These are phyloP conservation scores for Cylindroiulus punctatus DNA, from an alignment of 2,888 invertebrate genomes.

Conservation along the genomic window DNA sequence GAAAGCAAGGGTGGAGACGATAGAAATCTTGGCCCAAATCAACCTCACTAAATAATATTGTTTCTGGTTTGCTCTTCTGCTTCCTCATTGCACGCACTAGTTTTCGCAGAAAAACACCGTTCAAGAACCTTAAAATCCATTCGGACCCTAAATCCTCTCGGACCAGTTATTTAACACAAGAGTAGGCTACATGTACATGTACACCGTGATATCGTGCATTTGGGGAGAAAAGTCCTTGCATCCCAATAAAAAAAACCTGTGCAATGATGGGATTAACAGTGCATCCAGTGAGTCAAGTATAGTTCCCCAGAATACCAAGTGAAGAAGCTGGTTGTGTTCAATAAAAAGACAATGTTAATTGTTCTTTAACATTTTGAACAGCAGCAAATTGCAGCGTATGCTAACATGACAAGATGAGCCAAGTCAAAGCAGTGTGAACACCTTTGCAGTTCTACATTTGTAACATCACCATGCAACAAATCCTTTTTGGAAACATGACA, in stretches of 20 bases:
- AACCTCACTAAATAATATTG: slow-evolving; percentile 16
- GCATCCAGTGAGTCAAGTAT: background rate
- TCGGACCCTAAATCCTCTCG: background rate
- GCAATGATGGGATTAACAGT: background rate
- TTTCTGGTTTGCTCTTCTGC: slow-evolving; percentile 29
- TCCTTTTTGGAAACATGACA: too few relatives aligned
- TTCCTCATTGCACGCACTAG: slow-evolving; percentile 29
- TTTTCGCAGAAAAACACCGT: slow-evolving; percentile 27
- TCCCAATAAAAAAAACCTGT: background rate
- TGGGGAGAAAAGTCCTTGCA: background rate
- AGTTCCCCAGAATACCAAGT: too few relatives aligned
- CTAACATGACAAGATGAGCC: too few relatives aligned
- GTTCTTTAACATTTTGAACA: too few relatives aligned
- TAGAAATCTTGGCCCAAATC: slow-evolving; percentile 31
- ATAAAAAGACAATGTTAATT: too few relatives aligned
- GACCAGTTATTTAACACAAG: slow-evolving; percentile 25
- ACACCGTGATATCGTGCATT: background rate
- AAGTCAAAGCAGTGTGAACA: too few relatives aligned
- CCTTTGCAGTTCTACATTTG: too few relatives aligned
- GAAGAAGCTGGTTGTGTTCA: too few relatives aligned
- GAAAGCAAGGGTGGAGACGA: slow-evolving; percentile 42
- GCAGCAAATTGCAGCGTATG: too few relatives aligned
- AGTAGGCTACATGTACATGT: too few relatives aligned
- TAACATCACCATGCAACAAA: too few relatives aligned
- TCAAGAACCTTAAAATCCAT: background rate